Evolutionary conservation across 1,140 invertebrate species (phyloP).

Genomic region (Adoxophyes honmai): DNA sequence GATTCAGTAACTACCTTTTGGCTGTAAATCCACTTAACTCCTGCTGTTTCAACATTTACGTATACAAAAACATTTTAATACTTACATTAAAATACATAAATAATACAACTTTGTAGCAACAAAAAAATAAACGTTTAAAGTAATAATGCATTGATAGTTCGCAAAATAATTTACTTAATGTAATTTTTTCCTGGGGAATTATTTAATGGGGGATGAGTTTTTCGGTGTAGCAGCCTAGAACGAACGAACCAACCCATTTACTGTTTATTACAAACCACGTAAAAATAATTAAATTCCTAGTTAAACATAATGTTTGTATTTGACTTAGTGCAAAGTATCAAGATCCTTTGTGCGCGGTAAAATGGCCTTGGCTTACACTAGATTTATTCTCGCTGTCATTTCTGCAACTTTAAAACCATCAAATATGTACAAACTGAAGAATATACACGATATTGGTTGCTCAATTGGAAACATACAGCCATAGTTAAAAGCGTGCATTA

Average conservation of each 20-base stretch:
- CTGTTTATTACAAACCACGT: too few species aligned
- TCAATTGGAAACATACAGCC: background rate
- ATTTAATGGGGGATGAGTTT: background rate
- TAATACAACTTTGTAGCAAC: slow-evolving; percentile 39
- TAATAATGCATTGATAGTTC: slow-evolving; percentile 27
- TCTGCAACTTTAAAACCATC: background rate
- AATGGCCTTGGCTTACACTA: background rate
- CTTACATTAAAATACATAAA: slow-evolving; percentile 46
- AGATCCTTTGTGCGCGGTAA: slow-evolving; percentile 3
- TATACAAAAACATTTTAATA: slow-evolving; percentile 42
- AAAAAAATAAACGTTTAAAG: slow-evolving; percentile 25
- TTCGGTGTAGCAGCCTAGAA: too few species aligned
- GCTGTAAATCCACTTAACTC: slow-evolving; percentile 35
- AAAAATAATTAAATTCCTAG: too few species aligned
- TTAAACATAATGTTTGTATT: background rate
- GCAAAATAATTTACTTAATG: background rate
- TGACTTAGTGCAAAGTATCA: slow-evolving; percentile 10
- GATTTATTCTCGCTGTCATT: background rate
- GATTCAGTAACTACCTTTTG: slow-evolving; percentile 22
- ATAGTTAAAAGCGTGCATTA: slow-evolving; percentile 43
- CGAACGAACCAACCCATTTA: too few species aligned
- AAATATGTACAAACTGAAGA: slow-evolving; percentile 1
- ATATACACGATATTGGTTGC: background rate
- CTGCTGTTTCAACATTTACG: slow-evolving; percentile 34
- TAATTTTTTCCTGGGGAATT: background rate